Evolutionary conservation across 1,140 invertebrate species (phyloP).

Genomic region (Venturia canescens): DNA sequence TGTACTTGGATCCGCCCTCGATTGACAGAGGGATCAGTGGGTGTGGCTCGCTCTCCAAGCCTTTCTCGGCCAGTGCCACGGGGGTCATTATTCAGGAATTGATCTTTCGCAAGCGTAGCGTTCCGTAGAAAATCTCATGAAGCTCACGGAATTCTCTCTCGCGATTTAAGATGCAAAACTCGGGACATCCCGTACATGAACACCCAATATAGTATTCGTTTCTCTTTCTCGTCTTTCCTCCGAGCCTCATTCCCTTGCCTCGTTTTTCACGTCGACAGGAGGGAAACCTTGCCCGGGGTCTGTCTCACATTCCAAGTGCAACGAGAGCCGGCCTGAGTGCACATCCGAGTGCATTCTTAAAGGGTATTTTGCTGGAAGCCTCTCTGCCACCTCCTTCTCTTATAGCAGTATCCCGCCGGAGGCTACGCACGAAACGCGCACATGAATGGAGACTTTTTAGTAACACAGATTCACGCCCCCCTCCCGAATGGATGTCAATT

Average conservation of each 20-base stretch:
- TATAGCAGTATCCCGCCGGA: background rate
- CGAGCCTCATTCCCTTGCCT: background rate
- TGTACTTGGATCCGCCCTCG: too few relatives aligned
- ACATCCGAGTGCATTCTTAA: conserved; percentile 36
- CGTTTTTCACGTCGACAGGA: conserved; percentile 8
- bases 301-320: conserved; percentile 29
- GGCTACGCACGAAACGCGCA: background rate
- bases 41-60: too few relatives aligned
- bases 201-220: conserved; percentile 11
- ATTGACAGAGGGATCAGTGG: too few relatives aligned
- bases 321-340: conserved; percentile 35
- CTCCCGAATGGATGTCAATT: background rate
- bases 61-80: too few relatives aligned
- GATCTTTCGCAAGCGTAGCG: too few relatives aligned
- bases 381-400: conserved; percentile 4
- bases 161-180: too few relatives aligned
- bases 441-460: background rate
- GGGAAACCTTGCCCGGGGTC: conserved; percentile 31
- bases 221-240: conserved; percentile 21
- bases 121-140: too few relatives aligned
- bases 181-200: too few relatives aligned
- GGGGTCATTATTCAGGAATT: too few relatives aligned
- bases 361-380: conserved; percentile 31
- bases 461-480: background rate
- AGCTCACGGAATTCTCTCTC: too few relatives aligned